Conservation (phyloP, 1,140 invertebrate genomes). For the Glossosoma conforme region DNA sequence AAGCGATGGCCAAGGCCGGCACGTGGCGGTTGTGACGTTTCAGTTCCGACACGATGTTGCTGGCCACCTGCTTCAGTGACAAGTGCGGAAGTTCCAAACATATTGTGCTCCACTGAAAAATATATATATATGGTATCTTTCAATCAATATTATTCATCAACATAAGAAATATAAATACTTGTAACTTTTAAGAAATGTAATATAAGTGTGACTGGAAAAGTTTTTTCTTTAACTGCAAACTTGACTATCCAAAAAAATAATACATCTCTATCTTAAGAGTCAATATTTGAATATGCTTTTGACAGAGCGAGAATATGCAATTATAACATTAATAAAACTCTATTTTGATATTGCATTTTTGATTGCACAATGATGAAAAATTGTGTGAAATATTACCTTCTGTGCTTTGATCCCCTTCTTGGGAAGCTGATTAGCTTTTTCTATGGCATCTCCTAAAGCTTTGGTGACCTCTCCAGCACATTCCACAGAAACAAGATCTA, state of each 20-base stretch:
- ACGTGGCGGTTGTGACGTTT: conserved; percentile 75
- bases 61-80: conserved; percentile 71
- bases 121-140: conserved; percentile 30
- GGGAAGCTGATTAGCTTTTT: conserved; percentile 60
- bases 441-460: conserved; percentile 71
- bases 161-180: too few species aligned
- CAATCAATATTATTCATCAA: too few species aligned
- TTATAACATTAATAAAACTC: too few species aligned
- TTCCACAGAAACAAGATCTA: conserved; percentile 69
- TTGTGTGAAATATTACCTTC: too few species aligned
- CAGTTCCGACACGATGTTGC: conserved; percentile 73
- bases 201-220: too few species aligned
- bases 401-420: conserved; percentile 82
- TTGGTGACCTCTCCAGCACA: conserved; percentile 70
- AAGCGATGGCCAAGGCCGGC: conserved; percentile 81
- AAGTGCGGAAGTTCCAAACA: conserved; percentile 74
- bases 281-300: too few species aligned
- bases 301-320: too few species aligned
- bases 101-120: conserved; percentile 83
- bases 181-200: too few species aligned
- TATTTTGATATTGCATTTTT: too few species aligned
- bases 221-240: neutral
- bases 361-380: too few species aligned
- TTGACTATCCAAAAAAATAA: too few species aligned
- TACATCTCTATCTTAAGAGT: too few species aligned